phyloP scores from a whole-genome alignment of 30 jellyfish, hydroid and myxozoan species.

The Calvadosia cruxmelitensis region DNA sequence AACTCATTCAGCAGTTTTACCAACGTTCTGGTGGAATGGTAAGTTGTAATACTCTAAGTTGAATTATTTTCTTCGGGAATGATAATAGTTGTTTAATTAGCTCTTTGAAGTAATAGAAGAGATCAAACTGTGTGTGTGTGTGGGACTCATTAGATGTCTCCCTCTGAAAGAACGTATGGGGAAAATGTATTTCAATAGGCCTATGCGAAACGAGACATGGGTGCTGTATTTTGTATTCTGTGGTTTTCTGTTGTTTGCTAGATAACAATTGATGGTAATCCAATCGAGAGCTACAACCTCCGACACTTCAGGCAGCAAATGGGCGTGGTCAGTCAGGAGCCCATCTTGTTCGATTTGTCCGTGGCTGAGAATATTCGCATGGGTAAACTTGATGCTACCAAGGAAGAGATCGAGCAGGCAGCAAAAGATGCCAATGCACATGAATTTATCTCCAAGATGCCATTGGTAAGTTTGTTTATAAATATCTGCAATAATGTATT shows the following conservation, averaged over 20 bases:
- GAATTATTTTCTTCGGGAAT: neutral
- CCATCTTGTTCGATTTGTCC: conserved; percentile 47
- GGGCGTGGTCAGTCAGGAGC: conserved; percentile 74
- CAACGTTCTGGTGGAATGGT: conserved; percentile 9
- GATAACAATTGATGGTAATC: conserved; percentile 46
- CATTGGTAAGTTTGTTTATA: conserved; percentile 39
- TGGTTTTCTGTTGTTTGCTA: too few relatives aligned
- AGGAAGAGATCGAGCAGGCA: conserved; percentile 41
- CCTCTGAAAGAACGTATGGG: too few relatives aligned
- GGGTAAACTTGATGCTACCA: conserved; percentile 53
- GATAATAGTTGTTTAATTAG: too few relatives aligned
- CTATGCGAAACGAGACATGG: too few relatives aligned
- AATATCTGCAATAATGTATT: too few relatives aligned
- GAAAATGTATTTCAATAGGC: too few relatives aligned
- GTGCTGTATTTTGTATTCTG: too few relatives aligned
- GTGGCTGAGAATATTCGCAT: conserved; percentile 44
- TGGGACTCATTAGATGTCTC: too few relatives aligned
- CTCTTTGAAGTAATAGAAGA: too few relatives aligned
- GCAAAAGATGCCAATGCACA: conserved; percentile 61
- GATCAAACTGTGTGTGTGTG: too few relatives aligned
- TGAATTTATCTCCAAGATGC: conserved; percentile 35
- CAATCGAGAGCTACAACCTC: conserved; percentile 22
- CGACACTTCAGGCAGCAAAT: conserved; percentile 38
- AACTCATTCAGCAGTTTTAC: conserved; percentile 13
- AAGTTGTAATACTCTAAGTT: neutral